A percentile compares a stretch with the other conserved stretches of the same genome.
These are phyloP conservation scores for Hypotaenidia philippensis DNA, from an alignment of 2,797 vertebrate species.

Conservation along the genomic window DNA sequence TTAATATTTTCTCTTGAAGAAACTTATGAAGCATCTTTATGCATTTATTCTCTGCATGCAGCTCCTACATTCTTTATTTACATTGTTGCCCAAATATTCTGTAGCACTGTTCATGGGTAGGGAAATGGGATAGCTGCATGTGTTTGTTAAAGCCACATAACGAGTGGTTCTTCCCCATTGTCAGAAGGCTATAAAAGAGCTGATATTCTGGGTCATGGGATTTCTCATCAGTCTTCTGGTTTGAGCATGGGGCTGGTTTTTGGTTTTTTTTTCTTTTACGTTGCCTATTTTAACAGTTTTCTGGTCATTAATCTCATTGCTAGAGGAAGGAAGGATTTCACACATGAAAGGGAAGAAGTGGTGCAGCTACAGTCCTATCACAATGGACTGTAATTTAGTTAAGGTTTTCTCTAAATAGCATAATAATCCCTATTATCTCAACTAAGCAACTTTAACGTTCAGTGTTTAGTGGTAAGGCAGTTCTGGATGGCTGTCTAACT, in stretches of 20 bases:
- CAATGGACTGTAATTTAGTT: background rate
- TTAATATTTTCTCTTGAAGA: background rate
- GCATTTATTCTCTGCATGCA: rapidly evolving
- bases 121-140: background rate
- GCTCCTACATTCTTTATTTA: background rate
- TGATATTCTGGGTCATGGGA: background rate
- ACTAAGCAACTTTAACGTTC: background rate
- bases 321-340: background rate
- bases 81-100: background rate
- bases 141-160: background rate
- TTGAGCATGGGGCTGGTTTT: background rate
- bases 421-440: background rate
- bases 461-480: background rate
- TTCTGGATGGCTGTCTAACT: background rate
- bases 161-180: background rate
- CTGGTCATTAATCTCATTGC: background rate
- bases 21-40: background rate
- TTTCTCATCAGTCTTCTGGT: background rate
- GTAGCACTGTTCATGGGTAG: background rate
- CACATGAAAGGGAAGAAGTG: background rate
- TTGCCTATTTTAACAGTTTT: background rate
- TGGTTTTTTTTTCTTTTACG: background rate
- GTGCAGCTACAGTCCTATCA: background rate
- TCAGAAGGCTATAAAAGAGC: background rate
- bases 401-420: background rate